Conservation (phyloP, 2,888 invertebrate species). For the Acanthosepion lycidas region DNA sequence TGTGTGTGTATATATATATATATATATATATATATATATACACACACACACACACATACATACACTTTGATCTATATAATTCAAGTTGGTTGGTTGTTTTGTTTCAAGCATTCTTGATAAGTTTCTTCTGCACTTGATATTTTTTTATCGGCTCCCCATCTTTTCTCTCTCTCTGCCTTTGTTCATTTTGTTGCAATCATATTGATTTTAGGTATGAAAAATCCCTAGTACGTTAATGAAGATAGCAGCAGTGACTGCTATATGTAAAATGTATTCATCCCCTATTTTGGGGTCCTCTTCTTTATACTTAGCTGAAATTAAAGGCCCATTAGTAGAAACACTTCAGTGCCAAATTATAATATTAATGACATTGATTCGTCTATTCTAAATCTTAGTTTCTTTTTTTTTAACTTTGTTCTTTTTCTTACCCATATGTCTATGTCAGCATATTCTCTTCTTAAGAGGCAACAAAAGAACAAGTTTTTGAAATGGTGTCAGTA, state of each 20-base stretch:
- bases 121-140: not conserved
- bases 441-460: too few relatives aligned
- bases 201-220: conserved; percentile 13
- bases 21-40: too few relatives aligned
- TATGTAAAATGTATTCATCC: not conserved
- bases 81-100: not conserved
- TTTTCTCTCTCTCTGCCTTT: not conserved
- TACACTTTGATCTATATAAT: not conserved
- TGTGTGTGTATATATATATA: not conserved
- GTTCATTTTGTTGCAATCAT: not conserved
- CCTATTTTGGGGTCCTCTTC: not conserved
- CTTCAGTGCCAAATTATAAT: not conserved
- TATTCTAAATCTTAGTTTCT: too few relatives aligned
- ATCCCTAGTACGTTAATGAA: not conserved
- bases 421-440: not conserved
- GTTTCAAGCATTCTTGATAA: not conserved
- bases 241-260: conserved; percentile 4
- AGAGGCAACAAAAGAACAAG: too few relatives aligned
- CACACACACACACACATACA: not conserved
- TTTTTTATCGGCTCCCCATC: not conserved
- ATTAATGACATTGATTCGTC: too few relatives aligned
- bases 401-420: not conserved
- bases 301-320: not conserved
- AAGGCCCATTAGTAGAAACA: not conserved
- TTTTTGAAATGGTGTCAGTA: too few relatives aligned